Evolutionary conservation across 2,113 vertebrate species (phyloP), one percentile per base, ranked within the genome.

Genomic region (Planiliza haematocheilus): DNA sequence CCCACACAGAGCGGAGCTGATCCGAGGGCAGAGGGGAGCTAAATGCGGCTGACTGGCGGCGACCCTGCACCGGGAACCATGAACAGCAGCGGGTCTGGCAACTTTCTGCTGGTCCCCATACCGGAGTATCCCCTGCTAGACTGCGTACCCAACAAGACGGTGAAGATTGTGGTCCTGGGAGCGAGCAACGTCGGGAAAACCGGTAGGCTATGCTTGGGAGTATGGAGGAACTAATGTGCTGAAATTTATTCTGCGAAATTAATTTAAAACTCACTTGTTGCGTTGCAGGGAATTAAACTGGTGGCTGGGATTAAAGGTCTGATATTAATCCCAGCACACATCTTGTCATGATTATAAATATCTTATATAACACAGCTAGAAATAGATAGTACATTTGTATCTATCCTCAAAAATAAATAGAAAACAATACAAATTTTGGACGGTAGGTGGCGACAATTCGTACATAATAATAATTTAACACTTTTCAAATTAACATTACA

Each of bases 161-260:
- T 97, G 84, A 97, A 97, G 92, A 95, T 97, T 0, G 96, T 95
- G 76, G 96, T 97, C 42, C 90, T 97, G 76, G 96, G 96, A 0
- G 95, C 95, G 48, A 96, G 94, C 73, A 91, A 94, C 80, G 96
- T 97, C 72, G 96, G 96, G 12, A 97, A 97, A 91, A 97, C 96
- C 75, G 96, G 96, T 97, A 76, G n/a, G 24, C 24, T 30, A 30
- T 30, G 24, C 24, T 30, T 30, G 24, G 24, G 5, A 34, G 9
- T 18, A 42, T 17, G 7, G 42, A 13, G 6, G 30, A 38, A 3
- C 53, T 52, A 17, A 30, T 30, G 24, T 17, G 39, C 18, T 10
- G 10, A 12, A 53, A 51, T 53, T 30, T 30, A 5, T 30, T 30
- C 2, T 30, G 12, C 21, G 48, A 18, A 52, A 51, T 39, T 41